phyloP scores from a whole-genome alignment of 2,113 vertebrate species.

The Halcyon senegalensis region DNA sequence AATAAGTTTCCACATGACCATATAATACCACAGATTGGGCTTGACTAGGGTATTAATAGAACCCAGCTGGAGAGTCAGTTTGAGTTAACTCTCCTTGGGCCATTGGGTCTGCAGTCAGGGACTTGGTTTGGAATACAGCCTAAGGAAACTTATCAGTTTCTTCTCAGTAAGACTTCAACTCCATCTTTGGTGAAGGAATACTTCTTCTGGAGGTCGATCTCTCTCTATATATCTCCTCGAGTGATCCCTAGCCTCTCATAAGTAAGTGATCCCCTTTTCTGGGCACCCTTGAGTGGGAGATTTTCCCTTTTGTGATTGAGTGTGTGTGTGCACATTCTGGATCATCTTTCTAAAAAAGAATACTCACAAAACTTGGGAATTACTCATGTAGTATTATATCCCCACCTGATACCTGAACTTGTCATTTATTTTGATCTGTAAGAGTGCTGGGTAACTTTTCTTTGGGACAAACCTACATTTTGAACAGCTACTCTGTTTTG shows the following conservation, averaged over 20 bases:
- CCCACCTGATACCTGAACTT: background rate
- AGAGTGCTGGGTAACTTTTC: background rate
- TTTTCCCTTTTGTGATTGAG: background rate
- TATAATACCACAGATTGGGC: background rate
- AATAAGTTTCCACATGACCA: background rate
- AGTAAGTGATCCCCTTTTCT: background rate
- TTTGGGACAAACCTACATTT: background rate
- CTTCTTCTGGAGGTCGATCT: too few relatives aligned
- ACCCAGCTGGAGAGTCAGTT: background rate
- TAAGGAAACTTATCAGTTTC: background rate
- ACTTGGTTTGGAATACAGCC: background rate
- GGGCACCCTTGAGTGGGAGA: background rate
- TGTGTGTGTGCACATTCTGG: background rate
- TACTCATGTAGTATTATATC: background rate
- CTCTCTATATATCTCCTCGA: background rate
- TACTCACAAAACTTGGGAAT: background rate
- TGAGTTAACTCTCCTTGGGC: background rate
- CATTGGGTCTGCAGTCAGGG: too few relatives aligned
- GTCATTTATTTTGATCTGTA: background rate
- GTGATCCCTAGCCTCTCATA: background rate
- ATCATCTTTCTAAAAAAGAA: background rate
- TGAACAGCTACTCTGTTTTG: background rate
- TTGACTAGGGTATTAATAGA: background rate
- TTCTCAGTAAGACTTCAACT: background rate
- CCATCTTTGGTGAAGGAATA: background rate